phyloP scores from a whole-genome alignment of 1,140 invertebrate genomes.

The Saxidomus purpurata region DNA sequence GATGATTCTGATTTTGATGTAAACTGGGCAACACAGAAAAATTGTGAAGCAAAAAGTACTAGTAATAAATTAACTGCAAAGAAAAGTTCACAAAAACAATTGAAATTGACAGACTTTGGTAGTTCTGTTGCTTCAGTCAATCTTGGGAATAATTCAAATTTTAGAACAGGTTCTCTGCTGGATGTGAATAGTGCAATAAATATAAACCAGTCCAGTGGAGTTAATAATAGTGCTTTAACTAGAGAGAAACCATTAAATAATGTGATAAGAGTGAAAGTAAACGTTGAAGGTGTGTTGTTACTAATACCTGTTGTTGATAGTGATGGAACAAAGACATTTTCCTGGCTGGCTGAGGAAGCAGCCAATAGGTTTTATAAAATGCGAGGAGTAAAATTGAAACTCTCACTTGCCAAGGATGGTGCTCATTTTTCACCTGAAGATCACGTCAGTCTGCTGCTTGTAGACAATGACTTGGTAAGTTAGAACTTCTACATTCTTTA shows the following conservation, averaged over 20 bases:
- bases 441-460: slow-evolving; percentile 53
- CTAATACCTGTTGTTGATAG: slow-evolving; percentile 54
- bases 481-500: no score
- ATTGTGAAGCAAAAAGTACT: not conserved
- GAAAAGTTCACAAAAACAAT: slow-evolving; percentile 50
- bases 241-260: slow-evolving; percentile 17
- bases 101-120: slow-evolving; percentile 62
- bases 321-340: slow-evolving; percentile 57
- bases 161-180: not conserved
- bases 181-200: slow-evolving; percentile 15
- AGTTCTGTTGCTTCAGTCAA: not conserved
- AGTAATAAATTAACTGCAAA: not conserved
- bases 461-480: slow-evolving; percentile 55
- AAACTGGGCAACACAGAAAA: not conserved
- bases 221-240: not conserved
- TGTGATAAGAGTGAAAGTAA: slow-evolving; percentile 59
- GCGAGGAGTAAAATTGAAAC: slow-evolving; percentile 45
- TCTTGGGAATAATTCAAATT: not conserved
- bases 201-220: slow-evolving; percentile 36
- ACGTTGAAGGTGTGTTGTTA: slow-evolving; percentile 46
- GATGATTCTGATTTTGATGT: slow-evolving; percentile 43
- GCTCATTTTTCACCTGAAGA: slow-evolving; percentile 59
- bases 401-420: slow-evolving; percentile 62
- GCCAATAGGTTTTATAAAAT: slow-evolving; percentile 44
- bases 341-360: slow-evolving; percentile 57